Evolutionary conservation across 2,113 vertebrate genomes (phyloP).

Genomic region (Okapia johnstoni): DNA sequence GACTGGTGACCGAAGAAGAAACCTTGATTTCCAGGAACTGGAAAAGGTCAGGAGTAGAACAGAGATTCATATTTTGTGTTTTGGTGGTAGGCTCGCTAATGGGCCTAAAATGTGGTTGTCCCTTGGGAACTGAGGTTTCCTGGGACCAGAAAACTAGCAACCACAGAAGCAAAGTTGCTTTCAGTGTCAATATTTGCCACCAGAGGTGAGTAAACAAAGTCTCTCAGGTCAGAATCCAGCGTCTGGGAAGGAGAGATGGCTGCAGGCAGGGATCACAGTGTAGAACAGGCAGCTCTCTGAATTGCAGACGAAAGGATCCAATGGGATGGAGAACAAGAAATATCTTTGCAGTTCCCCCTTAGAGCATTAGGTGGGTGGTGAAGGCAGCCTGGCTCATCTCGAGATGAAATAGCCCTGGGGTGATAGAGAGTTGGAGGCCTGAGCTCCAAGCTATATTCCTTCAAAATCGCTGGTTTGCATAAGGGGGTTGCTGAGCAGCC

Average conservation of each 20-base stretch:
- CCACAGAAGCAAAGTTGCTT: neutral
- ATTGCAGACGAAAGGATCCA: neutral
- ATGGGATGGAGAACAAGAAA: neutral
- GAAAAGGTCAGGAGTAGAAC: neutral
- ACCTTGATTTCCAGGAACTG: neutral
- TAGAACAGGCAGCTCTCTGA: neutral
- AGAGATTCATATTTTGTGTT: neutral
- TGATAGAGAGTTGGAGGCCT: neutral
- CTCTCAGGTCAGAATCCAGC: neutral
- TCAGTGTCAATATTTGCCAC: constrained; percentile 42
- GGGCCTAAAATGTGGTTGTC: neutral
- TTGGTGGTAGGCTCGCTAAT: neutral
- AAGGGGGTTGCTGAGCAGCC: neutral
- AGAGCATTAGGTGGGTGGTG: neutral
- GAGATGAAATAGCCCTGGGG: neutral
- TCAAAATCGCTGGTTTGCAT: neutral
- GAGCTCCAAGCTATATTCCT: neutral
- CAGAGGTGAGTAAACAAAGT: neutral
- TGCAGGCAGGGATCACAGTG: neutral
- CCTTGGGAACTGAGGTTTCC: constrained; percentile 23
- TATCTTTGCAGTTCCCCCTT: neutral
- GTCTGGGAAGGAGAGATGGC: neutral
- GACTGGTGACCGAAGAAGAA: neutral
- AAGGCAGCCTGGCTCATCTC: neutral
- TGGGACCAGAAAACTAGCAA: constrained; percentile 43